Percentiles rank a stretch among this genome's conserved stretches.
These are phyloP conservation scores for Megaleporinus macrocephalus DNA, from an alignment of 2,113 vertebrate species.

Conservation along the genomic window DNA sequence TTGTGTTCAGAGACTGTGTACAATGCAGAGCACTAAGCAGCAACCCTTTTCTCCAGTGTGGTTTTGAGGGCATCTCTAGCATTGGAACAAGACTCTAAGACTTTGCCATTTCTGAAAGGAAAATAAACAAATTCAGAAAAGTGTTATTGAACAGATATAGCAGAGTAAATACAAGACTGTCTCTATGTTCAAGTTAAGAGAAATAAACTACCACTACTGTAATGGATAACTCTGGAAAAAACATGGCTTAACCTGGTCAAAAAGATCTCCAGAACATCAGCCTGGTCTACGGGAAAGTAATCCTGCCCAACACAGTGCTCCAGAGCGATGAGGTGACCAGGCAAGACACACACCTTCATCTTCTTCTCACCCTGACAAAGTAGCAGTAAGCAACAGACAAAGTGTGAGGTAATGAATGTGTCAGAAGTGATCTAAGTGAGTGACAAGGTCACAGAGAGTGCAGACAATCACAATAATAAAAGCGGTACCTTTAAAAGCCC, in stretches of 20 bases:
- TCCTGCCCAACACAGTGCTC: conserved; percentile 91
- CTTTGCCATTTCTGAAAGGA: conserved; percentile 63
- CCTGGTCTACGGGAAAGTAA: conserved; percentile 86
- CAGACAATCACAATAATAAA: not conserved
- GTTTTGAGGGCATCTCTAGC: conserved; percentile 64
- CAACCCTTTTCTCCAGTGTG: conserved; percentile 52
- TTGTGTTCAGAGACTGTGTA: not conserved
- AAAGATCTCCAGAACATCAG: conserved; percentile 83
- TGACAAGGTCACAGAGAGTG: not conserved
- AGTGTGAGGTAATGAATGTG: not conserved
- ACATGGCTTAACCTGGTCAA: conserved; percentile 85
- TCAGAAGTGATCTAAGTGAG: not conserved
- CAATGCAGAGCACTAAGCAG: conserved; percentile 2
- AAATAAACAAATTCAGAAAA: conserved; percentile 28
- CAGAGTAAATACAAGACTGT: not conserved
- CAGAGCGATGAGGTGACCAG: conserved; percentile 88
- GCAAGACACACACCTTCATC: conserved; percentile 79
- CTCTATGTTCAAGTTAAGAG: not conserved
- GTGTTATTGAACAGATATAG: not conserved
- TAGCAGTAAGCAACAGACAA: not conserved
- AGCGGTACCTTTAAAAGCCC: conserved; percentile 90
- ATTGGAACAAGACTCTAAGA: conserved; percentile 62
- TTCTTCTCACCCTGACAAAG: conserved; percentile 88
- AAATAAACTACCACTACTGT: not conserved
- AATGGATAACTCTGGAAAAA: not conserved